Base-by-base conservation (phyloP, 2,797 vertebrate genomes). In the Phataginus tricuspis region DNA sequence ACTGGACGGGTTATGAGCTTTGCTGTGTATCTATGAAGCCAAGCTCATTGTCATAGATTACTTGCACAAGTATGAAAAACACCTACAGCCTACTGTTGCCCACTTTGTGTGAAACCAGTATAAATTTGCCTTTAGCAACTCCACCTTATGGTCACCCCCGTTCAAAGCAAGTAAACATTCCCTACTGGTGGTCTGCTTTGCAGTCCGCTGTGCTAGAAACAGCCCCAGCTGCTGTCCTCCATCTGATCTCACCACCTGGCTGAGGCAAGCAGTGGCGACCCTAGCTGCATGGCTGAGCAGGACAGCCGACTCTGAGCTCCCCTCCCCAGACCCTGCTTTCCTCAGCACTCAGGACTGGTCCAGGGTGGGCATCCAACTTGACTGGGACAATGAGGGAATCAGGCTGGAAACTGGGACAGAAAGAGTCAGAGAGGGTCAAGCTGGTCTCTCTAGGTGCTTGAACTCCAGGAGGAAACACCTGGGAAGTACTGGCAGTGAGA, bases 71-170 rank as follows among this genome's bases (percentile, higher is more conserved):
- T 80, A 77, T 66, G 19, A 61, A 72, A 88, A 86, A 37, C 15
- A 79, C 27, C 37, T 16, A 51, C 29, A 27, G 10, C 53, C 55
- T 77, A 25, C 68, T 34, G 18, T 63, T 79, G 51, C 59, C 59
- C 66, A 39, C 25, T 4, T 75, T 78, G 77, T 31, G 15, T 49
- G 42, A 82, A 75, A 63, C 61, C 29, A 64, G 39, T 63, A 23
- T 74, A 55, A 64, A 71, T 80, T 88, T 57, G 45, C 57, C 68
- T 51, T 89, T 89, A 69, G 84, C 88, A 68, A 88, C 75, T 57
- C 59, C 42, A 11, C 63, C 34, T 64, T 84, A 59, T 45, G 39
- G 49, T 64, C 82, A 68, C 29, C 75, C 42, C 39, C 78, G 39
- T 63, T 85, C 59, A 64, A 85, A 92, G 51, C 31, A 42, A 84